Conservation (phyloP, 2,888 invertebrate genomes). For the Hylaea fasciaria region DNA sequence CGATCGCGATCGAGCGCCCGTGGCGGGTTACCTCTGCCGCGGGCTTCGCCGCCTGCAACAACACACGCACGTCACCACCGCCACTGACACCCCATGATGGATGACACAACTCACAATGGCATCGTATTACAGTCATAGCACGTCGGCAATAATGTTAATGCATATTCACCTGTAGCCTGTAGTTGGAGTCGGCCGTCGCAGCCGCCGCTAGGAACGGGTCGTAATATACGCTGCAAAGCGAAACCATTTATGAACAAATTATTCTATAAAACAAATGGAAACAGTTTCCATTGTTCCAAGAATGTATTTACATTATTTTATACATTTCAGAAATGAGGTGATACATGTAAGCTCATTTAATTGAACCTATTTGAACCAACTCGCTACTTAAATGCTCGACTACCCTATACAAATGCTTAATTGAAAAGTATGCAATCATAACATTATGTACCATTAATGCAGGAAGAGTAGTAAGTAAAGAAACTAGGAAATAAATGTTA, state of each 20-base stretch:
- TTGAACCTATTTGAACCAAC: slow-evolving; percentile 18
- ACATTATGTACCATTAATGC: slow-evolving; percentile 24
- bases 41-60: slow-evolving; percentile 89
- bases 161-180: slow-evolving; percentile 93
- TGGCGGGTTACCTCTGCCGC: slow-evolving; percentile 86
- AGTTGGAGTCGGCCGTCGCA: slow-evolving; percentile 93
- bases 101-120: background rate
- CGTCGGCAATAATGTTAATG: slow-evolving; percentile 11
- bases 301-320: slow-evolving; percentile 12
- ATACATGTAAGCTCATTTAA: slow-evolving; percentile 28
- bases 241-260: slow-evolving; percentile 43
- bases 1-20: slow-evolving; percentile 58
- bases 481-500: slow-evolving; percentile 29
- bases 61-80: slow-evolving; percentile 69
- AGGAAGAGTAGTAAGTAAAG: slow-evolving; percentile 36
- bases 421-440: slow-evolving; percentile 29
- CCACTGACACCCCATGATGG: background rate
- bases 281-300: background rate
- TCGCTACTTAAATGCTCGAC: slow-evolving; percentile 21
- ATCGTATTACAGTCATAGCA: slow-evolving; percentile 1
- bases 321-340: slow-evolving; percentile 20
- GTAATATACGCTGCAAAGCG: slow-evolving; percentile 94
- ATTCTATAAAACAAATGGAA: background rate
- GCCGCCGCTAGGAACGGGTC: slow-evolving; percentile 97
- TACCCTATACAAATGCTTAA: slow-evolving; percentile 25